phyloP scores from a whole-genome alignment of 2,113 vertebrate species.

The Mus pahari region DNA sequence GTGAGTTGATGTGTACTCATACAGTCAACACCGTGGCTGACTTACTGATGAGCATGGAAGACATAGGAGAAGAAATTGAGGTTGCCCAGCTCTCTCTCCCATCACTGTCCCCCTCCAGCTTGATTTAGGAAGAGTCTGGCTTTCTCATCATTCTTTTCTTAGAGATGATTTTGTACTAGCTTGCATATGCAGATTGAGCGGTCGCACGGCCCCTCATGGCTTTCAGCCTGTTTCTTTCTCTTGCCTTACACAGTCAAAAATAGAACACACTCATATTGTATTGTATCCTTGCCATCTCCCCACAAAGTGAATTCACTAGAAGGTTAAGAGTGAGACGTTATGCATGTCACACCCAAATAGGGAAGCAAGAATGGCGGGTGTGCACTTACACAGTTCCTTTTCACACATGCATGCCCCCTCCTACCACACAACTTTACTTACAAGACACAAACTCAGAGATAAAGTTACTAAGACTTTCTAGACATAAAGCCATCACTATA shows the following conservation, averaged over 20 bases:
- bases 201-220: not conserved
- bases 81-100: not conserved
- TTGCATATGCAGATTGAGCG: not conserved
- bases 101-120: not conserved
- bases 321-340: not conserved
- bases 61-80: not conserved
- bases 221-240: no score
- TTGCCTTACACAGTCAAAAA: not conserved
- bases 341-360: accelerated
- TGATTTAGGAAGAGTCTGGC: not conserved
- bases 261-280: not conserved
- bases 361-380: not conserved
- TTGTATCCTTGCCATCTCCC: not conserved
- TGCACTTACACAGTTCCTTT: accelerated
- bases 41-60: not conserved
- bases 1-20: not conserved
- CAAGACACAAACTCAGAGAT: not conserved
- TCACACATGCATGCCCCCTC: accelerated
- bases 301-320: accelerated
- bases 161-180: not conserved
- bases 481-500: not conserved
- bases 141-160: not conserved
- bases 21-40: not conserved
- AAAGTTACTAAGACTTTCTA: not conserved
- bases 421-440: not conserved